A percentile compares a stretch with the other conserved stretches of the same genome.
Conservation (phyloP, 1,140 invertebrate genomes). For the Drosophila obscura region DNA sequence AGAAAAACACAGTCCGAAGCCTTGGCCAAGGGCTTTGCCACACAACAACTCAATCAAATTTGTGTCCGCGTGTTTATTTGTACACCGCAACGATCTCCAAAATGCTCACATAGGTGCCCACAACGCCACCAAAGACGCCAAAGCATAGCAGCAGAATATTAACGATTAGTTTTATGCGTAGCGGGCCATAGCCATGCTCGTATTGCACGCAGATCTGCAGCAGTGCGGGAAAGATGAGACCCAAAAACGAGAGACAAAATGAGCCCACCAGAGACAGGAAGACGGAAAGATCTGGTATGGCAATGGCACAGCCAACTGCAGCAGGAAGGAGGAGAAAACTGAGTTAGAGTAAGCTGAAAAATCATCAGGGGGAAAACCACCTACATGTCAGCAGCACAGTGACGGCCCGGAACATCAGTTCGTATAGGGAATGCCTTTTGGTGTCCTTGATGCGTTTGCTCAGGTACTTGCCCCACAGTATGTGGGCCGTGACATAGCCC, state of each 20-base stretch:
- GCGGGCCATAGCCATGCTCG: slow-evolving; percentile 78
- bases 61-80: slow-evolving; percentile 17
- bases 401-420: slow-evolving; percentile 87
- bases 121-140: slow-evolving; percentile 88
- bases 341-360: neutral
- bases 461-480: slow-evolving; percentile 92
- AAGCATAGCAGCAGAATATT: slow-evolving; percentile 87
- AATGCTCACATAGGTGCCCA: slow-evolving; percentile 89
- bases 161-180: slow-evolving; percentile 85
- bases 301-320: slow-evolving; percentile 90
- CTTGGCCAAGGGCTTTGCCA: too few relatives aligned
- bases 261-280: slow-evolving; percentile 96
- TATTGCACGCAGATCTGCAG: slow-evolving; percentile 85
- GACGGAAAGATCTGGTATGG: slow-evolving; percentile 93
- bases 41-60: slow-evolving; percentile 1
- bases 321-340: slow-evolving; percentile 18
- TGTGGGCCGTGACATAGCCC: slow-evolving; percentile 96
- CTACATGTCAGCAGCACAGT: slow-evolving; percentile 90
- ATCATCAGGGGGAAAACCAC: slow-evolving; percentile 33
- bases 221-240: slow-evolving; percentile 95
- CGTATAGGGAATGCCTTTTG: slow-evolving; percentile 85
- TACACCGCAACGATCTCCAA: slow-evolving; percentile 85
- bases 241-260: slow-evolving; percentile 94
- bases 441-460: slow-evolving; percentile 85
- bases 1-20: too few relatives aligned